Base-by-base conservation (phyloP, 1,140 invertebrate genomes). In the Cylas formicarius region DNA sequence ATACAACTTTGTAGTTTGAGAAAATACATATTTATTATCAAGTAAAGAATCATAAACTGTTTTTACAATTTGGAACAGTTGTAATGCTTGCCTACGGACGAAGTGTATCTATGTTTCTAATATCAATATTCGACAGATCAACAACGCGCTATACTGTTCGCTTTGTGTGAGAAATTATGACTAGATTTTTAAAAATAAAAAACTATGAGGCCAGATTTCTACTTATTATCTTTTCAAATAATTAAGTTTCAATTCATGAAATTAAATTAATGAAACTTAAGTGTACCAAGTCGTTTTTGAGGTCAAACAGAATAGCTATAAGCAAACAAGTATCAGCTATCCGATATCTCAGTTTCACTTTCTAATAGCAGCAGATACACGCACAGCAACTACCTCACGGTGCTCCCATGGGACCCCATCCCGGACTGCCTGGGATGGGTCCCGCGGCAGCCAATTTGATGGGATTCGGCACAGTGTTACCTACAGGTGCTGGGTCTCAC, bases 381-480 rank as follows among this genome's bases (percentile, higher is more conserved):
- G 87, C 89, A 7, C 81, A 89, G 59, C 86, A 91, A 65, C 60
- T 92, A 46, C 86, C 86, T 11, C 73, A 72, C 13, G 81, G 82
- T 51, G 80, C 83, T 7, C 72, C 82, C 46, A 67, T 79, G 57
- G 72, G 72, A 10, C 83, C 84, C 18, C 86, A 86, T 66, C 84
- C 82, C 9, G 78, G 78, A 19, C 64, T 80, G 18, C 72, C 80
- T 50, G 72, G 46, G 55, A 72, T 35, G 64, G 69, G 61, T 36
- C 61, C 62, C 0, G 60, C 61, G 3, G 53, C 48, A 7, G 56
- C 62, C 8, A 55, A 60, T 21, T 43, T 43, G 59, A 57, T 45
- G 56, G 72, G 47, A 48, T 74, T 57, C 66, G 39, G 72, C 61
- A 28, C 70, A 55, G 40, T 71, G 61, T n/a, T 74, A 62, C 36